A percentile compares a stretch with the other conserved stretches of the same genome.
phyloP scores from a whole-genome alignment of 1,140 invertebrate species.

The Ganaspis sp. region DNA sequence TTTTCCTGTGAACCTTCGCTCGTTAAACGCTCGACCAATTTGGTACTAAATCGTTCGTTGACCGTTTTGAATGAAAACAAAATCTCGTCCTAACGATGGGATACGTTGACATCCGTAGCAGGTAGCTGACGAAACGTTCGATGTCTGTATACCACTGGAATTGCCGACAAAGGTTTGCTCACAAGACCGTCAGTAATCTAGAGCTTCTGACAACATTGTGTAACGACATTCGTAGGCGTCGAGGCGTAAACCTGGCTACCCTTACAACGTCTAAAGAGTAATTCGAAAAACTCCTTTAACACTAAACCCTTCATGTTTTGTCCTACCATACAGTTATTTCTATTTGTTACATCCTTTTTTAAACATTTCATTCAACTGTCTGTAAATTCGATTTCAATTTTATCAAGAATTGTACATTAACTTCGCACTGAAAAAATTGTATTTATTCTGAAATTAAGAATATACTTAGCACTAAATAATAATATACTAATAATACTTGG shows the following conservation, averaged over 20 bases:
- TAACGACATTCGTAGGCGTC: conserved; percentile 52
- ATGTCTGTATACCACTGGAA: conserved; percentile 45
- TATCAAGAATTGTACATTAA: too few species aligned
- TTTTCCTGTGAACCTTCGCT: not conserved
- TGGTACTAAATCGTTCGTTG: not conserved
- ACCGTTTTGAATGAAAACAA: conserved; percentile 19
- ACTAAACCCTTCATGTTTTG: not conserved
- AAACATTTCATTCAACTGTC: too few species aligned
- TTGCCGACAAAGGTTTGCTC: conserved; percentile 55
- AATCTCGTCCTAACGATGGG: not conserved
- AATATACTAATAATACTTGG: too few species aligned
- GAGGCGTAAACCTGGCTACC: conserved; percentile 45
- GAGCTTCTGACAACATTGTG: conserved; percentile 54
- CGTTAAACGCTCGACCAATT: conserved; percentile 23
- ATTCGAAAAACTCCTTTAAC: not conserved
- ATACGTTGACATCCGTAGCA: conserved; percentile 26
- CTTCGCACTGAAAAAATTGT: too few species aligned
- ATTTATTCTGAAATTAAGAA: too few species aligned
- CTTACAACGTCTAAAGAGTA: not conserved
- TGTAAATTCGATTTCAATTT: too few species aligned
- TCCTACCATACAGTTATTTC: not conserved
- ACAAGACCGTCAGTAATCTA: conserved; percentile 52
- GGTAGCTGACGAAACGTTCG: conserved; percentile 45
- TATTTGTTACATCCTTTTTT: too few species aligned
- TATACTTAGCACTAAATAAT: too few species aligned